Percentiles rank a stretch among this genome's conserved stretches.
Evolutionary conservation across 2,888 invertebrate genomes (phyloP).

Genomic region (Leucania comma): DNA sequence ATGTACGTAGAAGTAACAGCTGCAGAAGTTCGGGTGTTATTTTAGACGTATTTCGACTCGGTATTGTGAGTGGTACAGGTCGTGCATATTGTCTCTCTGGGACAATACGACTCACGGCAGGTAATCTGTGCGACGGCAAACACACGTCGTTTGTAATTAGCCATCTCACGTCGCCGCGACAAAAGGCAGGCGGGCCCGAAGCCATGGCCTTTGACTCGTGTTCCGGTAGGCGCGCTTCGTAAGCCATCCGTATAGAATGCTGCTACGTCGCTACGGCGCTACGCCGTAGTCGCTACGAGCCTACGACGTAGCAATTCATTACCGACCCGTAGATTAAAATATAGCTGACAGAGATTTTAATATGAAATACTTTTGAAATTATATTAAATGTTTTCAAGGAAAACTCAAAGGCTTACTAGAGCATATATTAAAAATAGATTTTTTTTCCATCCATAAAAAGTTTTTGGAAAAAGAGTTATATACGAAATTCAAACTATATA

Average conservation of each 20-base stretch:
- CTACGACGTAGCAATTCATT: conserved; percentile 52
- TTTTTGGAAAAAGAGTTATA: conserved; percentile 3
- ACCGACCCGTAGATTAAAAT: conserved; percentile 37
- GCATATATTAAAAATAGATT: not conserved
- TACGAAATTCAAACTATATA: conserved; percentile 9
- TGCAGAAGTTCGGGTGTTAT: conserved; percentile 49
- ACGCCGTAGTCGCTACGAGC: conserved; percentile 43
- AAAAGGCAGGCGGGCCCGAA: conserved; percentile 67
- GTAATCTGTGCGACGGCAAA: conserved; percentile 74
- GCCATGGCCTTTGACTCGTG: conserved; percentile 69
- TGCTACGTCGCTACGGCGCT: conserved; percentile 56
- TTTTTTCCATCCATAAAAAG: not conserved
- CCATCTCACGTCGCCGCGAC: conserved; percentile 72
- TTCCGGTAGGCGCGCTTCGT: conserved; percentile 62
- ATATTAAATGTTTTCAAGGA: not conserved
- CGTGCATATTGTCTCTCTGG: conserved; percentile 65
- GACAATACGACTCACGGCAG: conserved; percentile 69
- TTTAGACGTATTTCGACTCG: conserved; percentile 52
- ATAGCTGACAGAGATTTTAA: conserved; percentile 8
- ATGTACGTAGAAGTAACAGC: conserved; percentile 25
- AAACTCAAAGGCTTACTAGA: not conserved
- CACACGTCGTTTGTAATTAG: conserved; percentile 79
- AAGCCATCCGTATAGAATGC: conserved; percentile 69
- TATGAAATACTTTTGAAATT: conserved; percentile 3
- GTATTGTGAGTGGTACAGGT: conserved; percentile 46